These are phyloP conservation scores for Morelia viridis DNA, from an alignment of 2,797 vertebrate genomes.

Conservation along the genomic window DNA sequence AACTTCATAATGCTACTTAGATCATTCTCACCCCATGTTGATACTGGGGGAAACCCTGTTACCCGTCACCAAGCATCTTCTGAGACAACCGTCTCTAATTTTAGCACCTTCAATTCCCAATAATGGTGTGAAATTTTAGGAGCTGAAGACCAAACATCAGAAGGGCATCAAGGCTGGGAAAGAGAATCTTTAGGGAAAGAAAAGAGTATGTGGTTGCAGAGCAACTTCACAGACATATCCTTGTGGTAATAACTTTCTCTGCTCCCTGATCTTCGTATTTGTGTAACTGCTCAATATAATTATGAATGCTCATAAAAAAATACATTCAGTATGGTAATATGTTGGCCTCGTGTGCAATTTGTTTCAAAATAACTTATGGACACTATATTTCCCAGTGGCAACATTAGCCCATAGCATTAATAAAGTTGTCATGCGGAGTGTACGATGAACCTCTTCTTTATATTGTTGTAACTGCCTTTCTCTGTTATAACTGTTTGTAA, in stretches of 20 bases:
- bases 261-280: slow-evolving; percentile 42
- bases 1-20: neutral
- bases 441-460: slow-evolving; percentile 58
- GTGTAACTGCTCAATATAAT: slow-evolving; percentile 61
- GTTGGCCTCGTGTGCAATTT: slow-evolving; percentile 42
- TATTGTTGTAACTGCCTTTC: slow-evolving; percentile 61
- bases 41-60: neutral
- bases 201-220: neutral
- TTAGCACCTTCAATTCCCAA: neutral
- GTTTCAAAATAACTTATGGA: slow-evolving; percentile 52
- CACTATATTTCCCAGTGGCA: slow-evolving; percentile 41
- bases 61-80: neutral
- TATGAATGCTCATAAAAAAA: slow-evolving; percentile 54
- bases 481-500: slow-evolving; percentile 55
- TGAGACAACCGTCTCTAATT: neutral
- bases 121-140: neutral
- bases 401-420: slow-evolving; percentile 47
- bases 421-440: slow-evolving; percentile 62
- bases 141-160: neutral
- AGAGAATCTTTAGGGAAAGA: neutral
- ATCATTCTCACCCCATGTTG: neutral
- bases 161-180: neutral
- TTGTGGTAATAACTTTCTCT: slow-evolving; percentile 28
- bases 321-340: slow-evolving; percentile 28
- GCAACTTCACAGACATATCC: neutral